Percentiles rank a stretch among this genome's conserved stretches.
Conservation (phyloP, 2,888 invertebrate genomes). For the Liopterus haemorrhoidalis region DNA sequence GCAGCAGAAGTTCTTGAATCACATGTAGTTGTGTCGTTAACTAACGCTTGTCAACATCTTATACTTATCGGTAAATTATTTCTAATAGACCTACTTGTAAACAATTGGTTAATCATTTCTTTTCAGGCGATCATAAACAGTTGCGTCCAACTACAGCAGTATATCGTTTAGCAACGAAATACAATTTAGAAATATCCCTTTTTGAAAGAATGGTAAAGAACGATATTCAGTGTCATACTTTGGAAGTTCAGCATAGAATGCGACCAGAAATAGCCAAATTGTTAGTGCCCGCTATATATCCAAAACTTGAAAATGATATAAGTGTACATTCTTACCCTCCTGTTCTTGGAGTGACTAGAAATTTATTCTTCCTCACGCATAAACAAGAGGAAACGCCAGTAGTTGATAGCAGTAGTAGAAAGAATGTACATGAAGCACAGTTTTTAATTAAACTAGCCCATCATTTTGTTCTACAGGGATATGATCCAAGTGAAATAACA, state of each 20-base stretch:
- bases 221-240: slow-evolving; percentile 52
- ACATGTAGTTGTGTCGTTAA: slow-evolving; percentile 74
- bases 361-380: slow-evolving; percentile 66
- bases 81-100: no score
- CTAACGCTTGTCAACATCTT: slow-evolving; percentile 67
- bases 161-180: slow-evolving; percentile 59
- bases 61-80: slow-evolving; percentile 73
- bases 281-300: slow-evolving; percentile 64
- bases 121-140: slow-evolving; percentile 72
- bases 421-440: slow-evolving; percentile 58
- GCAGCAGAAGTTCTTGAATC: slow-evolving; percentile 83
- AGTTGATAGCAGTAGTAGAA: slow-evolving; percentile 54
- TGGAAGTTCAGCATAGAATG: slow-evolving; percentile 73
- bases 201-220: slow-evolving; percentile 76
- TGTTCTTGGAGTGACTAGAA: slow-evolving; percentile 55
- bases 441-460: slow-evolving; percentile 57
- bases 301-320: slow-evolving; percentile 53
- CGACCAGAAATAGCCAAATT: slow-evolving; percentile 57
- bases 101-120: slow-evolving; percentile 13
- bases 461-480: slow-evolving; percentile 58
- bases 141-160: slow-evolving; percentile 67
- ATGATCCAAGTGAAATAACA: slow-evolving; percentile 58
- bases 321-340: slow-evolving; percentile 52
- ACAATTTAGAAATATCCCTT: slow-evolving; percentile 68
- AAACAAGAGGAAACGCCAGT: slow-evolving; percentile 50